Evolutionary conservation across 2,113 vertebrate species (phyloP).

Genomic region (Nerophis lumbriciformis): DNA sequence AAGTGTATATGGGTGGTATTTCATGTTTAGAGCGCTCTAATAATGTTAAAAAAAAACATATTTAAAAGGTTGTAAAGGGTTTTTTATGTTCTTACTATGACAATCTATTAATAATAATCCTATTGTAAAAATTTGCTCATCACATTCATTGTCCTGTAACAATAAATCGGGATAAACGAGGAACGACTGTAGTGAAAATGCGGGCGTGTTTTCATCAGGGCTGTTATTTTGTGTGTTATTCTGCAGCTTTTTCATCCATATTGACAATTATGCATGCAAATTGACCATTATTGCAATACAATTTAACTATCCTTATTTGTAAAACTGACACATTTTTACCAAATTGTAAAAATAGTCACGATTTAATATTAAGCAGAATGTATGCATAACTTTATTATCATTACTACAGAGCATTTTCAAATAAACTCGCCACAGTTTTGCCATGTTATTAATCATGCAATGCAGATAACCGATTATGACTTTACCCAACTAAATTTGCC

Average conservation of each 20-base stretch:
- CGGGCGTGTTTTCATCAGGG: not conserved
- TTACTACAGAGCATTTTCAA: not conserved
- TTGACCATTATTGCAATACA: not conserved
- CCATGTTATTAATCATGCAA: slow-evolving; percentile 15
- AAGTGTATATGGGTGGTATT: no score
- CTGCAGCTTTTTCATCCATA: not conserved
- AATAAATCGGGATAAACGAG: no score
- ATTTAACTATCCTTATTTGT: not conserved
- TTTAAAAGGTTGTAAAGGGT: no score
- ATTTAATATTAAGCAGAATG: not conserved
- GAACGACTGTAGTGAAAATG: no score
- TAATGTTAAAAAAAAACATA: no score
- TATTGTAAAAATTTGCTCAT: no score
- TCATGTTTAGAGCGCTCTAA: no score
- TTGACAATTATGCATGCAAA: not conserved
- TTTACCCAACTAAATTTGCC: slow-evolving; percentile 38
- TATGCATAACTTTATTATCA: no score
- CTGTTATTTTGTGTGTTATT: not conserved
- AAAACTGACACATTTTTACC: not conserved
- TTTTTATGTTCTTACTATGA: no score
- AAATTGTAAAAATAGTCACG: not conserved
- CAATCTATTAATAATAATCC: no score
- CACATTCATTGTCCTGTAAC: no score
- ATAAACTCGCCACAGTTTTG: not conserved
- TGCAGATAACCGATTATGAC: slow-evolving; percentile 20